Evolutionary conservation across 1,140 invertebrate genomes (phyloP).

Genomic region (Halotydeus destructor): DNA sequence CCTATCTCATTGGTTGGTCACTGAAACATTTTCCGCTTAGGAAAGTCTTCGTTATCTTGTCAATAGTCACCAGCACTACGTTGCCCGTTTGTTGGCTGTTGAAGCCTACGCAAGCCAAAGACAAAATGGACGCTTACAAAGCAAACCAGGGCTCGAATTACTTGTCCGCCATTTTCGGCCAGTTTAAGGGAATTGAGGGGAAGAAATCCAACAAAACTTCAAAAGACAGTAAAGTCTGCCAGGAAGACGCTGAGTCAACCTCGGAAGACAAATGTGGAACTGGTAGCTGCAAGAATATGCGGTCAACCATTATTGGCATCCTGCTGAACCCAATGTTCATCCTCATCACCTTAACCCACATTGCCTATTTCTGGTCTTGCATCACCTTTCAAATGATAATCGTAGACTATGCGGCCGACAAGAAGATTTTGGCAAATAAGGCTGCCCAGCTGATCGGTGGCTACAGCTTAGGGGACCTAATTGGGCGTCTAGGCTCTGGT

Average conservation of each 20-base stretch:
- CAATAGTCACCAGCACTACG: not conserved
- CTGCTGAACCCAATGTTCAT: too few relatives aligned
- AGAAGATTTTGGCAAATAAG: not conserved
- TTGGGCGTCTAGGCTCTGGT: conserved; percentile 5
- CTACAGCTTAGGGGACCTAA: not conserved
- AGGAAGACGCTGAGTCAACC: too few relatives aligned
- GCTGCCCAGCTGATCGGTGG: conserved; percentile 2
- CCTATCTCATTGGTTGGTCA: not conserved
- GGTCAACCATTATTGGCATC: too few relatives aligned
- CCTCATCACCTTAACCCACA: too few relatives aligned
- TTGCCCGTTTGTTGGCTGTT: not conserved
- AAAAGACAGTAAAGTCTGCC: too few relatives aligned
- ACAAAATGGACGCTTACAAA: too few relatives aligned
- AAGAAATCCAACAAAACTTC: too few relatives aligned
- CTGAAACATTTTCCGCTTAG: not conserved
- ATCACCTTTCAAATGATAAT: conserved; percentile 2
- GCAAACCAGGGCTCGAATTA: too few relatives aligned
- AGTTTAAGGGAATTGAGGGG: too few relatives aligned
- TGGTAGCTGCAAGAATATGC: too few relatives aligned
- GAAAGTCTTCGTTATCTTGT: not conserved
- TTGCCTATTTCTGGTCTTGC: conserved; percentile 7
- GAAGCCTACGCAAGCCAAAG: not conserved
- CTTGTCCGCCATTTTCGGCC: too few relatives aligned
- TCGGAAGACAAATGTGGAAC: too few relatives aligned
- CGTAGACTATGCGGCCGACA: conserved; percentile 3